phyloP scores from a whole-genome alignment of 2,113 vertebrate genomes.

The Leucoraja erinaceus region DNA sequence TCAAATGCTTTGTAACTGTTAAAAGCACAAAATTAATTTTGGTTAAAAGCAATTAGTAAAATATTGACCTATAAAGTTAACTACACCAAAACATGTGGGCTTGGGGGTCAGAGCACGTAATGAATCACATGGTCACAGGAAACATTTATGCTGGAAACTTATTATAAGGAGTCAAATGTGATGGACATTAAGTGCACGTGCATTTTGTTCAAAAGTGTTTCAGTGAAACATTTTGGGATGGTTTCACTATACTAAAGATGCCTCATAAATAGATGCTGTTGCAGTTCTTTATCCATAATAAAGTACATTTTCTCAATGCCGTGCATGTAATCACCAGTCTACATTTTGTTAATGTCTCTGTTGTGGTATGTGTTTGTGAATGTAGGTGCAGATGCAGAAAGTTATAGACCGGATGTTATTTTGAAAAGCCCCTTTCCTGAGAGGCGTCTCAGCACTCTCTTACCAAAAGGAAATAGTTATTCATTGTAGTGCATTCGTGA shows the following conservation, averaged over 20 bases:
- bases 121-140: not conserved
- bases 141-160: not conserved
- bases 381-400: not conserved
- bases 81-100: not conserved
- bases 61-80: not conserved
- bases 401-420: not conserved
- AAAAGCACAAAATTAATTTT: not conserved
- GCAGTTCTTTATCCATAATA: not conserved
- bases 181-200: not conserved
- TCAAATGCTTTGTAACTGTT: not conserved
- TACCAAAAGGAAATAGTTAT: not conserved
- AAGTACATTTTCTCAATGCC: not conserved
- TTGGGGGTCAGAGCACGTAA: not conserved
- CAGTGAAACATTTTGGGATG: not conserved
- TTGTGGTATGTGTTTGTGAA: conserved; percentile 9
- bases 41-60: not conserved
- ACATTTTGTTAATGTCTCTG: not conserved
- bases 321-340: not conserved
- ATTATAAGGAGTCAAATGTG: not conserved
- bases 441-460: not conserved
- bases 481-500: not conserved
- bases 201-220: not conserved
- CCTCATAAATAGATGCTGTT: too few relatives aligned
- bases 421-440: not conserved
- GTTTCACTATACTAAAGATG: not conserved